Conservation (phyloP, 1,140 invertebrate genomes). For the Drosophila yakuba region DNA sequence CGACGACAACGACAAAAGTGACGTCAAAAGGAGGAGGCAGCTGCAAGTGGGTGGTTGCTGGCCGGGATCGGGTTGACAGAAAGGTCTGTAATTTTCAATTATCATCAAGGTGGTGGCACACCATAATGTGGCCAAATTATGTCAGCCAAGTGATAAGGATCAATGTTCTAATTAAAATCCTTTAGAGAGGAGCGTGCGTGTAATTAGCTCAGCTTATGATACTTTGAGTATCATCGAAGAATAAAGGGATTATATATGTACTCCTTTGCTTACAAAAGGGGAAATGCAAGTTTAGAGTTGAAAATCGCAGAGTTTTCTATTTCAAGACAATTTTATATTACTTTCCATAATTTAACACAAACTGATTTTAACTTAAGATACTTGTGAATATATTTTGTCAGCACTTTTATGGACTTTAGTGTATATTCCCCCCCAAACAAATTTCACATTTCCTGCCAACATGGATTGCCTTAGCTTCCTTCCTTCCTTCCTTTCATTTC, state of each 20-base stretch:
- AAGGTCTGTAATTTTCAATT: constrained; percentile 75
- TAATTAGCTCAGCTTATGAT: constrained; percentile 50
- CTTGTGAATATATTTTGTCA: not conserved
- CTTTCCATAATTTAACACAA: not conserved
- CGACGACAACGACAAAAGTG: constrained; percentile 19
- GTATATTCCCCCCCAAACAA: constrained; percentile 22
- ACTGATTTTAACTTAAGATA: not conserved
- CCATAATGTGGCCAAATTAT: constrained; percentile 74
- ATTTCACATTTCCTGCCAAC: constrained; percentile 54
- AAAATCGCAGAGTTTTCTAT: too few species aligned
- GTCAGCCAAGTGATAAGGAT: constrained; percentile 63
- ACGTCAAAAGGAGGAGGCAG: constrained; percentile 31
- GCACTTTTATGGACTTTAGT: constrained; percentile 12
- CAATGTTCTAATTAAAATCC: constrained; percentile 64
- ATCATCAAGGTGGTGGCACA: constrained; percentile 65
- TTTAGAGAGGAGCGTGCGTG: constrained; percentile 45
- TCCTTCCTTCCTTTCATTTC: constrained; percentile 25
- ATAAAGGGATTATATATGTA: not conserved
- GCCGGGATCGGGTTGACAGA: constrained; percentile 23
- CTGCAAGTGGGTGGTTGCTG: constrained; percentile 15
- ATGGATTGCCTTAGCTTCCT: constrained; percentile 34
- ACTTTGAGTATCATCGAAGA: constrained; percentile 24
- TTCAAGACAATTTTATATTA: not conserved
- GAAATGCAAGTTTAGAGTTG: not conserved
- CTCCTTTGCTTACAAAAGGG: not conserved